A percentile compares a stretch with the other conserved stretches of the same genome.
These are phyloP conservation scores for Lymantria dispar DNA, from an alignment of 2,888 invertebrate species.

Conservation along the genomic window DNA sequence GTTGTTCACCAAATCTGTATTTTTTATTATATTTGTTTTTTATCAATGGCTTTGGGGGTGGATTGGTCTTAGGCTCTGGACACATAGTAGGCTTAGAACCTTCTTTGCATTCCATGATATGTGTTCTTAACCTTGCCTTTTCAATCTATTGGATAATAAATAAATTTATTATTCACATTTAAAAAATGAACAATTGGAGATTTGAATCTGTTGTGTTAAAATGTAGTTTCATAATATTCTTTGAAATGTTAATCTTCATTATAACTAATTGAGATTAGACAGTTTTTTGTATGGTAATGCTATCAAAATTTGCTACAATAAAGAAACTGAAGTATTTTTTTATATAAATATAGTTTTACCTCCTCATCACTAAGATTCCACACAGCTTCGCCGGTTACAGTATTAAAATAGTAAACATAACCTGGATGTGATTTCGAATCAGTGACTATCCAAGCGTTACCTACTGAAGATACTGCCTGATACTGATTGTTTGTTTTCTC, in stretches of 20 bases:
- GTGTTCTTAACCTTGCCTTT: slow-evolving; percentile 43
- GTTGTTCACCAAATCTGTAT: not conserved
- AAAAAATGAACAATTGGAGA: too few species aligned
- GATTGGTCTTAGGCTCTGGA: slow-evolving; percentile 53
- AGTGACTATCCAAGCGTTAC: slow-evolving; percentile 55
- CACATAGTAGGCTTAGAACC: slow-evolving; percentile 30
- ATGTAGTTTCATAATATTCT: too few species aligned
- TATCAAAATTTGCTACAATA: too few species aligned
- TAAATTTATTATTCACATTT: too few species aligned
- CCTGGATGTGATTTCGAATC: slow-evolving; percentile 56
- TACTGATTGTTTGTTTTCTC: slow-evolving; percentile 7
- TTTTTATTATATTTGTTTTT: not conserved
- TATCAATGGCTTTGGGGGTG: slow-evolving; percentile 16
- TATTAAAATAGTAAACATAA: slow-evolving; percentile 62
- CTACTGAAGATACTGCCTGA: slow-evolving; percentile 33
- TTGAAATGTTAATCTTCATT: too few species aligned
- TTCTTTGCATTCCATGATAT: slow-evolving; percentile 19
- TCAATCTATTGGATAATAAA: slow-evolving; percentile 41
- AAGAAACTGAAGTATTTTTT: not conserved
- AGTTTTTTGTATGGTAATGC: too few species aligned
- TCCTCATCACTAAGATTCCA: slow-evolving; percentile 61
- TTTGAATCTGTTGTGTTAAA: too few species aligned
- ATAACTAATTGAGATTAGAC: too few species aligned
- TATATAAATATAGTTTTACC: slow-evolving; percentile 31
- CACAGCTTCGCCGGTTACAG: slow-evolving; percentile 53